Conservation (phyloP, 2,888 invertebrate species). For the Noctua janthe region DNA sequence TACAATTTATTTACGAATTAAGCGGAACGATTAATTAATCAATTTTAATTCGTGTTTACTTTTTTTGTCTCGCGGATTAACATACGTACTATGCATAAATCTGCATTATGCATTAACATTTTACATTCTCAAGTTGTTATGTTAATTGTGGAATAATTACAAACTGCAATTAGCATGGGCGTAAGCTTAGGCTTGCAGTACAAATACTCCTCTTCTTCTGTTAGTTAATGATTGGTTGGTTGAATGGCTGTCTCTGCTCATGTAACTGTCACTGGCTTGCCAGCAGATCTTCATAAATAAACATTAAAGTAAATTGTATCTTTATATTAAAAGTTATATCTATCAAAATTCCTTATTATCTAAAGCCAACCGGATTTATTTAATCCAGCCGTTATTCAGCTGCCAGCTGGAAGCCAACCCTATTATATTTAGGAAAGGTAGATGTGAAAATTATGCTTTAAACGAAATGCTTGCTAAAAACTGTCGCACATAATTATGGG, state of each 20-base stretch:
- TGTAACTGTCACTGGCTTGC: neutral
- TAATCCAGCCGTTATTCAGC: neutral
- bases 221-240: neutral
- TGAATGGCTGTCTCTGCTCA: neutral
- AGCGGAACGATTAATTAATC: conserved; percentile 44
- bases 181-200: neutral
- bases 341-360: neutral
- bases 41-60: conserved; percentile 23
- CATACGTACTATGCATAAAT: conserved; percentile 38
- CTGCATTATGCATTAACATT: conserved; percentile 28
- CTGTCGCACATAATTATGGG: neutral
- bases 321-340: neutral
- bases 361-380: neutral
- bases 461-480: neutral
- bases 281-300: neutral
- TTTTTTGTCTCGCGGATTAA: conserved; percentile 36
- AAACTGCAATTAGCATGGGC: conserved; percentile 3
- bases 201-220: neutral
- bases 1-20: conserved; percentile 30
- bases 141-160: conserved; percentile 41
- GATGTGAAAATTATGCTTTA: neutral
- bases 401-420: neutral
- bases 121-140: conserved; percentile 45
- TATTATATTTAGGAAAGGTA: neutral
- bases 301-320: neutral